Conservation (phyloP, 2,888 invertebrate species). For the Onthophagus sagittarius region DNA sequence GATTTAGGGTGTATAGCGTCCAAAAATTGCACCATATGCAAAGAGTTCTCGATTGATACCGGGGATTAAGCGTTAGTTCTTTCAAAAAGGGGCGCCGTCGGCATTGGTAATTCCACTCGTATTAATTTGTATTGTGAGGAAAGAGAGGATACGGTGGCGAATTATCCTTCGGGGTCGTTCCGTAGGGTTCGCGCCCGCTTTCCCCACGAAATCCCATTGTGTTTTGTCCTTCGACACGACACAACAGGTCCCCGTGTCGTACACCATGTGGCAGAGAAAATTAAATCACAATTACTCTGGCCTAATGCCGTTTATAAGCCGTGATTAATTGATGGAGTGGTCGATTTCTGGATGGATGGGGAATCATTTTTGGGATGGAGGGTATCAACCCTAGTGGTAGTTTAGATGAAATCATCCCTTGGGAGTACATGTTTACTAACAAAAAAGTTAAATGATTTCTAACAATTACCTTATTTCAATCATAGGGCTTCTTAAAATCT, state of each 20-base stretch:
- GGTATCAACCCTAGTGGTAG: too few species aligned
- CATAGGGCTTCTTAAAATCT: too few species aligned
- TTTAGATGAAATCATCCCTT: not conserved
- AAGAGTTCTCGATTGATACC: not conserved
- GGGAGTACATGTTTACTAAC: not conserved
- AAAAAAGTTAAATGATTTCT: too few species aligned
- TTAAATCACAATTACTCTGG: conserved; percentile 46
- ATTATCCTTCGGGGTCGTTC: conserved; percentile 32
- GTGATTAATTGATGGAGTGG: conserved; percentile 19
- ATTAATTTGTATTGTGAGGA: conserved; percentile 48
- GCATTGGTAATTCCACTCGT: conserved; percentile 24
- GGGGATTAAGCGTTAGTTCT: not conserved
- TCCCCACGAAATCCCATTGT: too few species aligned
- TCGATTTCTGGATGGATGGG: not conserved
- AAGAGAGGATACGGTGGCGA: conserved; percentile 43
- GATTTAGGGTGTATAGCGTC: not conserved
- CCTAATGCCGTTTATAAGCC: conserved; percentile 17
- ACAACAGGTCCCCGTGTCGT: conserved; percentile 12
- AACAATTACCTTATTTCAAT: too few species aligned
- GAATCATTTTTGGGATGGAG: not conserved
- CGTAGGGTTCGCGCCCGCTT: not conserved
- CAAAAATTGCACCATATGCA: not conserved
- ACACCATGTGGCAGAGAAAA: conserved; percentile 48
- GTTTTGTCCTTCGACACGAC: not conserved
- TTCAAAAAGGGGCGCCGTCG: not conserved